These are phyloP conservation scores for Plestiodon gilberti DNA, from an alignment of 2,113 vertebrate species.

Conservation along the genomic window DNA sequence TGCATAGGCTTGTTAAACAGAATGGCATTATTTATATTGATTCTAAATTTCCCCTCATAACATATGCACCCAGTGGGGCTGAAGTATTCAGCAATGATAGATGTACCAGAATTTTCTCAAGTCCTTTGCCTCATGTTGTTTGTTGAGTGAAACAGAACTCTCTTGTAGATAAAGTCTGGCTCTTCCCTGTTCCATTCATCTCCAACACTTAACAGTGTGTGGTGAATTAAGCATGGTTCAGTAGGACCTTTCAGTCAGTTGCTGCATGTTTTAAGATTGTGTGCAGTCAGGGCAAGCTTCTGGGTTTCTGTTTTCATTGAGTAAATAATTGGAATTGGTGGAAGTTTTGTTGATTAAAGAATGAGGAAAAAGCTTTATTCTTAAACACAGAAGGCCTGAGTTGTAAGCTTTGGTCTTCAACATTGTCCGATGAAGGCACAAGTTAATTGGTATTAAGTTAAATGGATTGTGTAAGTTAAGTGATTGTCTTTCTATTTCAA, in stretches of 20 bases:
- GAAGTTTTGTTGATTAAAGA: constrained; percentile 7
- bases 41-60: neutral
- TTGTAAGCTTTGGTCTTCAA: neutral
- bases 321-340: neutral
- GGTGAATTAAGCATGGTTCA: neutral
- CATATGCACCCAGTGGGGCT: neutral
- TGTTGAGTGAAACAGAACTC: neutral
- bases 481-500: neutral
- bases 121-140: neutral
- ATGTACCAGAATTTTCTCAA: neutral
- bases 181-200: neutral
- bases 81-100: neutral
- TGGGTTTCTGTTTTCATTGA: neutral
- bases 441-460: neutral
- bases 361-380: neutral
- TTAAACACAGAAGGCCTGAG: neutral
- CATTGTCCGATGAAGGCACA: neutral
- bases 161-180: neutral
- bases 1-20: neutral
- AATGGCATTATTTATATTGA: neutral
- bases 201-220: neutral
- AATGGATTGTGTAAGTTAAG: neutral
- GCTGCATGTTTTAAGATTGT: neutral
- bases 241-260: neutral
- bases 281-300: neutral